Evolutionary conservation across 2,888 invertebrate genomes (phyloP), one percentile per base, ranked within the genome.

Genomic region (Camptogramma bilineatum): DNA sequence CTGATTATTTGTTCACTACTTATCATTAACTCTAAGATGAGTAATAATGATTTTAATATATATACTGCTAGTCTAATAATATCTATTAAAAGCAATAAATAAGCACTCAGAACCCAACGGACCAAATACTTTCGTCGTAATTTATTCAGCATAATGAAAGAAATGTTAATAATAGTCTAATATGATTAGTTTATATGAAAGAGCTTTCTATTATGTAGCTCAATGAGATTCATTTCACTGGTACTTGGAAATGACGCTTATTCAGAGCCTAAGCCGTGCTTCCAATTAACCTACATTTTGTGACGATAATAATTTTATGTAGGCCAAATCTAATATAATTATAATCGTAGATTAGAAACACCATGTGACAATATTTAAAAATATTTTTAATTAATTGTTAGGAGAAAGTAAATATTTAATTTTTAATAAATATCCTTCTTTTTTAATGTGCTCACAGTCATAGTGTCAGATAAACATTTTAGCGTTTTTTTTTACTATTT

Each of bases 241-340:
- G 61, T 44, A 39, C 17, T 52, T 47, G 18, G 18, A 65, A 63
- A 62, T 62, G 65, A 55, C 44, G 52, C 59, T 48, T 54, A 44
- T 34, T 66, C 56, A 47, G 54, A 19, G 28, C 54, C 56, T 57
- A 52, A 66, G 64, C 59, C 62, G 21, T 39, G 57, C 52, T 64
- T 66, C 62, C 60, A 55, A 66, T 66, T 69, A 65, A 64, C 60
- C 51, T 64, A 52, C 54, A 56, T 64, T 60, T 60, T 52, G 50
- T 53, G 58, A 52, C 18, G 21, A 61, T 31, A 47, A 24, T 60
- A 48, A 55, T 28, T 48, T 13, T 19, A 52, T 58, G 24, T 8
- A 9, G 31, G 48, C 44, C 24, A 47, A 34, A 39, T 31, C 19
- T 51, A 44, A 39, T 39, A 7, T 28, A n/a, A n/a, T n/a, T n/a